Evolutionary conservation across 1,140 invertebrate species (phyloP), one percentile per base, ranked within the genome.

Genomic region (Pseudomyrmex gracilis): DNA sequence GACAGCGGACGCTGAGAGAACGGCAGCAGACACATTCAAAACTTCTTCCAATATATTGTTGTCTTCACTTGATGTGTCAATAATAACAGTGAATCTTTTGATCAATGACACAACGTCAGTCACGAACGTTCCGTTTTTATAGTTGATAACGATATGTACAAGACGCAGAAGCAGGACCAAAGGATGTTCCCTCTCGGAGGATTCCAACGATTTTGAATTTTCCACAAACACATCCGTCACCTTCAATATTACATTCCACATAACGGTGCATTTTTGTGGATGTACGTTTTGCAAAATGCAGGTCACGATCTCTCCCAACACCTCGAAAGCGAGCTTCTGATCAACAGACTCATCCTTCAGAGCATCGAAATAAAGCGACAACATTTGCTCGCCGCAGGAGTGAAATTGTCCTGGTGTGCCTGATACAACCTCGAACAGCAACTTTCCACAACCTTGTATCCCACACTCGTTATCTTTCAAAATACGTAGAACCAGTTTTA

Each of bases 361-460:
- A 84, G 95, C 92, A 85, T 96, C 93, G 2, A 98, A 93, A 24
- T 97, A 94, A 66, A 97, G 89, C 60, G 93, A 94, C 0, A 98
- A 86, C 87, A 97, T 96, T 45, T 94, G 93, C 63, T 96, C 96
- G 3, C 96, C 95, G 87, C 96, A 97, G 45, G 96, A 98, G 91
- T 99, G 98, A 92, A 99, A 97, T 82, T 98, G 97, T 7, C 96
- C 96, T 58, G 96, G 94, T 8, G 97, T 96, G 20, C 98, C 98
- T 89, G 96, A 96, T 45, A 98, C 93, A 58, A 98, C 96, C 95
- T 99, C 97, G 95, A 98, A 99, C 55, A 99, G 92, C 49, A 99
- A 94, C 88, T 97, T 96, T 0, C 97, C 97, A 93, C 97, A 97
- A 12, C 98, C 98, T 57, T 94, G 89, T 22, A 96, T 93, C 76